Evolutionary conservation across 2,113 vertebrate genomes (phyloP).

Genomic region (Urocynchramus pylzowi): DNA sequence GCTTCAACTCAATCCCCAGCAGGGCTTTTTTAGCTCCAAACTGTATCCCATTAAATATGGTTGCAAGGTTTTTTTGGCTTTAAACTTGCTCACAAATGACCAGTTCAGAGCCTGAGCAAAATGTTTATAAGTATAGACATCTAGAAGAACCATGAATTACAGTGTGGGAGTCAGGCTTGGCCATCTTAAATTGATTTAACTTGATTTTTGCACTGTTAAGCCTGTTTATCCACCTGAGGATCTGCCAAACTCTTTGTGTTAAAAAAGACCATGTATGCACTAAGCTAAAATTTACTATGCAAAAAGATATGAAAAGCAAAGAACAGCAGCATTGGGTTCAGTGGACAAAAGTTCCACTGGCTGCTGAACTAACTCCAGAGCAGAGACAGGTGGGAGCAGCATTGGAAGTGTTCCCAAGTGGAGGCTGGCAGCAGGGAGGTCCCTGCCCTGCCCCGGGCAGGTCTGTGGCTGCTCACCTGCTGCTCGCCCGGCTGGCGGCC

Average conservation of each 20-base stretch:
- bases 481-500: accelerated
- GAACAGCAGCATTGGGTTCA: background rate
- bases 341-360: accelerated
- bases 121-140: background rate
- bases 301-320: background rate
- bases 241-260: background rate
- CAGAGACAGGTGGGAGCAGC: background rate
- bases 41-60: background rate
- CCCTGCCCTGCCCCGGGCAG: background rate
- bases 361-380: background rate
- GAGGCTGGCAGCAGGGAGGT: accelerated
- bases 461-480: background rate
- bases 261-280: background rate
- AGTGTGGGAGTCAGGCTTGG: background rate
- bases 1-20: background rate
- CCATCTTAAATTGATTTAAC: background rate
- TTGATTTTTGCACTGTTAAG: background rate
- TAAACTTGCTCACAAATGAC: background rate
- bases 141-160: background rate
- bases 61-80: background rate
- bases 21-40: background rate
- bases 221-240: background rate
- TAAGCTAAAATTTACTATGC: background rate
- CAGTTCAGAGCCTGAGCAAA: background rate
- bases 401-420: accelerated